Base-by-base conservation (phyloP, 2,113 vertebrate genomes). In the Clupea harengus region DNA sequence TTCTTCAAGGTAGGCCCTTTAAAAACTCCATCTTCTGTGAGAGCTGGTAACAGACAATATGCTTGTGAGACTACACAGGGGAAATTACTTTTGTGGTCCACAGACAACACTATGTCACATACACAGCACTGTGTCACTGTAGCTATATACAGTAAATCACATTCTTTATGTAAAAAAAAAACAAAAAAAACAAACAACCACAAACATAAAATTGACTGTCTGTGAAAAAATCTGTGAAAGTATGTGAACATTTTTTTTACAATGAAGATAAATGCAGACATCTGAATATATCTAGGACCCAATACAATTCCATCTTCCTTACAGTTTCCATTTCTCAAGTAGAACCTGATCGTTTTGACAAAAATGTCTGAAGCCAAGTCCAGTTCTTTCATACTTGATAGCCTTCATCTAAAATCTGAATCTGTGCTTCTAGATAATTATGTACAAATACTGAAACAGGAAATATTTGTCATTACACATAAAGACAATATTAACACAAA, bases 1-100 rank as follows among this genome's bases (percentile, higher is more conserved):
- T 84, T 93, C 91, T 83, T 94, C 94, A 94, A 95, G 90, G 91
- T 93, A 82, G 95, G 95, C 85, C 95, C 95, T 89, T 94, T 92
- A 89, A 95, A 95, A 88, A 92, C 91, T 92, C 91, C 90, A 90
- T 95, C 93, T 67, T 95, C 93, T 93, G 93, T 88, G 89, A 82
- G 91, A 88, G 90, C 93, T 95, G 86, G 67, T 86, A 64, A 83
- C 25, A 92, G 85, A 85, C 83, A 4, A 32, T 15, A 44, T 15
- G 28, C 13, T 39, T 39, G 28, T 78, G 72, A 39, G 72, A 2
- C 25, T 78, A 44, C 17, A 78, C 28, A 39, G 25, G 15, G 64
- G 64, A 44, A 32, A 32, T 17, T 10, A 3, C 28, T 32, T 78
- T 78, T 17, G 28, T 39, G 72, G 10, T 15, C 32, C 72, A 67